phyloP scores from a whole-genome alignment of 2,888 invertebrate species.

The Eupeodes latifasciatus region DNA sequence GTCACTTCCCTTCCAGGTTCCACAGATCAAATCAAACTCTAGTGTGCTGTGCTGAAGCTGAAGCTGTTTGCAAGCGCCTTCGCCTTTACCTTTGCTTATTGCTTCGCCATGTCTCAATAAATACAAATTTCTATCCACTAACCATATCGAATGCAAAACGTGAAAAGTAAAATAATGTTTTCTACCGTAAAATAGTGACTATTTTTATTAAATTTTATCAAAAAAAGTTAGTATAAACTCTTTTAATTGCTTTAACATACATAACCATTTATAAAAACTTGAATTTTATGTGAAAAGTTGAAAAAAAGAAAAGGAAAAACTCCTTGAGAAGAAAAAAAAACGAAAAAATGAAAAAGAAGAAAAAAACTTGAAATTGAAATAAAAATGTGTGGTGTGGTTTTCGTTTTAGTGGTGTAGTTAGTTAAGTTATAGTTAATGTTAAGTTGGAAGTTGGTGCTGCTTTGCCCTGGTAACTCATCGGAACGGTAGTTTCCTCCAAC shows the following conservation, averaged over 20 bases:
- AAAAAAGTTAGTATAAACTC: slow-evolving; percentile 71
- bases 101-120: slow-evolving; percentile 32
- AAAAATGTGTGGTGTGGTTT: slow-evolving; percentile 35
- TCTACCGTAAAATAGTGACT: slow-evolving; percentile 56
- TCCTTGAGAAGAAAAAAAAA: slow-evolving; percentile 10
- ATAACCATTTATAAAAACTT: slow-evolving; percentile 10
- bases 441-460: slow-evolving; percentile 21
- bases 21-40: slow-evolving; percentile 9
- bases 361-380: slow-evolving; percentile 33
- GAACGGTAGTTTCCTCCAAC: slow-evolving; percentile 73
- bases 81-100: background rate
- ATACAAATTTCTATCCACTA: slow-evolving; percentile 46
- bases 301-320: slow-evolving; percentile 48
- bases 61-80: slow-evolving; percentile 72
- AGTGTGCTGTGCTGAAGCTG: background rate
- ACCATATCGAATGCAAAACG: slow-evolving; percentile 46
- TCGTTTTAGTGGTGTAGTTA: slow-evolving; percentile 9
- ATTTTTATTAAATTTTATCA: slow-evolving; percentile 54
- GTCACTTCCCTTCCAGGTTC: slow-evolving; percentile 55
- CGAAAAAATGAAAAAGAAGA: slow-evolving; percentile 44
- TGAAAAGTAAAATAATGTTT: slow-evolving; percentile 69
- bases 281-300: slow-evolving; percentile 60
- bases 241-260: slow-evolving; percentile 17
- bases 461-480: slow-evolving; percentile 74
- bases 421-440: background rate